Percentiles rank a stretch among this genome's conserved stretches.
Evolutionary conservation across 2,113 vertebrate species (phyloP).

Genomic region (Cromileptes altivelis): DNA sequence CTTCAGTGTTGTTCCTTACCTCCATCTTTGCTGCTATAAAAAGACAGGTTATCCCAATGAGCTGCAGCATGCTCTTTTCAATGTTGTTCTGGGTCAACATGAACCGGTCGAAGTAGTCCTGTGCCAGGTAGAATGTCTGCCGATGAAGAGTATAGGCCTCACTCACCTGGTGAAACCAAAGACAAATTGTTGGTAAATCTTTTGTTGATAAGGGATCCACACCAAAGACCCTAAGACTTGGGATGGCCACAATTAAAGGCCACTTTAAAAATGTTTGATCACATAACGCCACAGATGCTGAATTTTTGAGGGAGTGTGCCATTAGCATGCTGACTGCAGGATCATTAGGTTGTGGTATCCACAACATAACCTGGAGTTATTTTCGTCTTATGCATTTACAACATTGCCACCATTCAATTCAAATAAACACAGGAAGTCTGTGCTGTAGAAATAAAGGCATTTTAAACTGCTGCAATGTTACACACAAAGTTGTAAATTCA

Average conservation of each 20-base stretch:
- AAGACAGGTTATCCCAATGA: constrained; percentile 92
- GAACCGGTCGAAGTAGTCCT: constrained; percentile 95
- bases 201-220: not conserved
- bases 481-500: not conserved
- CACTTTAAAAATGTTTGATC: too few relatives aligned
- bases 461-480: not conserved
- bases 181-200: not conserved
- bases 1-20: constrained; percentile 71
- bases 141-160: constrained; percentile 92
- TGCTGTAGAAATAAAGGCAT: not conserved
- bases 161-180: constrained; percentile 85
- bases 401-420: not conserved
- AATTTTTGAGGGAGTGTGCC: too few relatives aligned
- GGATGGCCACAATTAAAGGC: too few relatives aligned
- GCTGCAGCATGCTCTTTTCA: constrained; percentile 90
- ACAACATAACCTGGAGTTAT: not conserved
- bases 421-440: too few relatives aligned
- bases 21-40: constrained; percentile 95
- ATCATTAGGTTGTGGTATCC: too few relatives aligned
- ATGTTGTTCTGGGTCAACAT: constrained; percentile 90
- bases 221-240: too few relatives aligned
- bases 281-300: too few relatives aligned
- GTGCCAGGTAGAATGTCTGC: constrained; percentile 95
- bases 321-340: too few relatives aligned
- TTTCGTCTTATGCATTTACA: not conserved